Evolutionary conservation across 2,888 invertebrate species (phyloP), one percentile per base, ranked within the genome.

Genomic region (Hedya salicella): DNA sequence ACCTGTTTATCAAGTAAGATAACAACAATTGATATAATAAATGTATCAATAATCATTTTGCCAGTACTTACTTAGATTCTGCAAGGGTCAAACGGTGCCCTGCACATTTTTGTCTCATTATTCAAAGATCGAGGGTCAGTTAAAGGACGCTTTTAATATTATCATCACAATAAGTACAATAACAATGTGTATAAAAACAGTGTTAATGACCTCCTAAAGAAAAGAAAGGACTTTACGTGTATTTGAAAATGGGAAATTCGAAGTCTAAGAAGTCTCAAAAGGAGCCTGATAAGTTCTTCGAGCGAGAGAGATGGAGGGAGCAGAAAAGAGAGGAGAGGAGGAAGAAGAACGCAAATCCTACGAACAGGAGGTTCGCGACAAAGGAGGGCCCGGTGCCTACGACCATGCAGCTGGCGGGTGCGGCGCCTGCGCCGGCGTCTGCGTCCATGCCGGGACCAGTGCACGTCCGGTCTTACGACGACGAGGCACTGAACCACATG

Each of bases 401-500:
- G 19, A 63, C 70, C 16, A 71, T 79, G 46, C 70, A 78, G n/a
- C 75, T 79, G 5, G 76, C 80, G 14, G 50, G 70, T n/a, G 75
- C 72, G 78, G 42, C 56, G 56, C 25, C 42, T 25, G 42, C 57
- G 21, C 9, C 19, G 17, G 1, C 70, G 74, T 16, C 68, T 59
- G 54, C 71, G 78, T 75, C 80, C n/a, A 57, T 74, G 14, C 79
- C 86, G n/a, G 71, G 85, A 67, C 83, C 86, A 1, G 76, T 85
- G 49, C 83, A 84, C 48, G 73, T 83, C 2, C 83, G 86, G 53
- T 84, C 88, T 64, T 92, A 92, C 70, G 94, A 94, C 71, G 92
- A 94, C 60, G 91, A 92, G 68, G 90, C 94, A 56, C 83, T 95
- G 63, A 81, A 90, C 50, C 88, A 89, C 49, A 88, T 96, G 91